phyloP scores from a whole-genome alignment of 2,113 vertebrate species.

The Physeter macrocephalus region DNA sequence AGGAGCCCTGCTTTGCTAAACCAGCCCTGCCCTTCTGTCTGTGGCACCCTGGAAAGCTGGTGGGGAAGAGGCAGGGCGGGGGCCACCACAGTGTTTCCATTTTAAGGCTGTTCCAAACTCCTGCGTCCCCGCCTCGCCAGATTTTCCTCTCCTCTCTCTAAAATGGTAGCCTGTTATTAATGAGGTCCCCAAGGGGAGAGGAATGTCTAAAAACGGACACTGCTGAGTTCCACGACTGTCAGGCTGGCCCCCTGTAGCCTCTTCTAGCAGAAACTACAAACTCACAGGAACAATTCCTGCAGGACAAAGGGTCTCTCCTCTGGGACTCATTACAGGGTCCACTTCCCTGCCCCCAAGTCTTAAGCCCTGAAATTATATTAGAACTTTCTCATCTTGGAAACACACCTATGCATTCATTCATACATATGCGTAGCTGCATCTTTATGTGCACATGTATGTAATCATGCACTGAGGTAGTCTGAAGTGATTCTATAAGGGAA shows the following conservation, averaged over 20 bases:
- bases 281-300: neutral
- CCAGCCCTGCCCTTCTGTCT: neutral
- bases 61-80: rapidly evolving
- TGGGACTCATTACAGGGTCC: neutral
- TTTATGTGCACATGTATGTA: neutral
- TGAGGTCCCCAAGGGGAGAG: neutral
- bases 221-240: neutral
- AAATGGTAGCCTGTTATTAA: neutral
- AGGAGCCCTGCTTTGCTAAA: neutral
- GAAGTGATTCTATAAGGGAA: slow-evolving; percentile 41
- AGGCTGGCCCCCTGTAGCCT: neutral
- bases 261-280: neutral
- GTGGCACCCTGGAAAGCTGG: neutral
- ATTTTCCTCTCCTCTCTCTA: neutral
- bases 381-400: neutral
- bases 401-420: neutral
- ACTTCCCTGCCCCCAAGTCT: neutral
- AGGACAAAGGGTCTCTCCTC: neutral
- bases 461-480: neutral
- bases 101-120: neutral
- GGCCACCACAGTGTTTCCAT: neutral
- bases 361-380: neutral
- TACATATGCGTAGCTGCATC: neutral
- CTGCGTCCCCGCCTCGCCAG: neutral
- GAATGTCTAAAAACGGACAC: neutral